Base-by-base conservation (phyloP, 2,113 vertebrate genomes). In the Solea solea region DNA sequence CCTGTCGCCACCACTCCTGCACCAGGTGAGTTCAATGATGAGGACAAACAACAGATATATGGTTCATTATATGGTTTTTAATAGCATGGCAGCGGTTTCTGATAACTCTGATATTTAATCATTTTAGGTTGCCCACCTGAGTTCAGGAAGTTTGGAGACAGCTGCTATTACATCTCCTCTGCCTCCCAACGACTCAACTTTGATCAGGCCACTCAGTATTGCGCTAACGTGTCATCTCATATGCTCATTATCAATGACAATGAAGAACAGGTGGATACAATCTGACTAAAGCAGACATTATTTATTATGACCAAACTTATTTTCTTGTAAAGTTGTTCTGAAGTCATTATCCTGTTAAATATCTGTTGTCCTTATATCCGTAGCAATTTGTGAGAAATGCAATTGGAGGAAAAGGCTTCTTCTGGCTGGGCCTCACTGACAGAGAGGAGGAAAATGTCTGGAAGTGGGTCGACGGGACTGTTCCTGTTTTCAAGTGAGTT, bases 341-440 rank as follows among this genome's bases (percentile, higher is more conserved):
- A 64, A 51, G 41, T 48, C 14, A 69, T 34, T 2, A 46, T 21
- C 8, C n/a, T 74, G 1, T 67, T 7, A 72, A 64, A 52, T 66
- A 46, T 58, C 16, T 71, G 66, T 78, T 68, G 85, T 72, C 91
- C 21, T 75, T 88, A 4, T 72, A 1, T 69, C 9, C 5, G 1
- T 64, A 99, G 98, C 90, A 94, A 95, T 99, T 95, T 94, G 86
- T 99, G 68, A 96, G 85, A 86, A 95, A 87, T 50, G 90, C 95
- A 65, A 93, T 95, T 27, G 68, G 72, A 16, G 95, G 93, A 56
- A 96, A 94, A 89, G 94, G 95, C 12, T 97, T 88, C 81, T 96
- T 96, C 85, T 99, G 98, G 98, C 93, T 99, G 15, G 98, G 98
- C 39, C 95, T 99, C 48, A 98, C 94, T 0, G 98, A 99, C 76